Evolutionary conservation across 2,888 invertebrate species (phyloP).

Genomic region (Nycteola revayana): DNA sequence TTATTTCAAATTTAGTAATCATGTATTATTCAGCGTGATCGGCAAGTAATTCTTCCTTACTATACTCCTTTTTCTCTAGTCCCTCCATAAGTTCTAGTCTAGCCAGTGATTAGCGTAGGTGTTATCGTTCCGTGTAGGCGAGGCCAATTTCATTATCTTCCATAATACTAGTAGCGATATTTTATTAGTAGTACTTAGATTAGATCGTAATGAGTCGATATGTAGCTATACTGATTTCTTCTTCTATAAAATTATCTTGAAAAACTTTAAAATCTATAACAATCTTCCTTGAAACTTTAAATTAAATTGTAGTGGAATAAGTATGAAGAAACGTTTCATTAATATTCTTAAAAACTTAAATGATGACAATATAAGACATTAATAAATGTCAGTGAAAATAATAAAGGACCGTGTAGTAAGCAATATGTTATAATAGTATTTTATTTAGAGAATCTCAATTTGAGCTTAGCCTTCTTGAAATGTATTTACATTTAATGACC

Average conservation of each 20-base stretch:
- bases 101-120: slow-evolving; percentile 37
- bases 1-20: too few species aligned
- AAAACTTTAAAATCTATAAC: too few species aligned
- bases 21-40: slow-evolving; percentile 26
- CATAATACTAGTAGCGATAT: slow-evolving; percentile 63
- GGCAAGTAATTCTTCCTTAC: slow-evolving; percentile 31
- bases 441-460: too few species aligned
- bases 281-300: too few species aligned
- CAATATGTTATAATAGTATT: neutral
- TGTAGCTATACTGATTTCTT: slow-evolving; percentile 29
- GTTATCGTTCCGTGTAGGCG: slow-evolving; percentile 70
- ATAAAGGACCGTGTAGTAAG: neutral
- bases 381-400: too few species aligned
- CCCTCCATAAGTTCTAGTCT: slow-evolving; percentile 71
- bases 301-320: too few species aligned
- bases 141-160: slow-evolving; percentile 70
- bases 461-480: too few species aligned
- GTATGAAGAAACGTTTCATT: too few species aligned
- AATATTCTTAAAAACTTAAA: too few species aligned
- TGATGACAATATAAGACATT: too few species aligned
- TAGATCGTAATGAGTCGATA: slow-evolving; percentile 39
- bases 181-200: slow-evolving; percentile 56
- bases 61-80: slow-evolving; percentile 62
- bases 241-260: slow-evolving; percentile 5
- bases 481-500: too few species aligned